phyloP scores from a whole-genome alignment of 2,888 invertebrate genomes.

The Cheilosia impressa region DNA sequence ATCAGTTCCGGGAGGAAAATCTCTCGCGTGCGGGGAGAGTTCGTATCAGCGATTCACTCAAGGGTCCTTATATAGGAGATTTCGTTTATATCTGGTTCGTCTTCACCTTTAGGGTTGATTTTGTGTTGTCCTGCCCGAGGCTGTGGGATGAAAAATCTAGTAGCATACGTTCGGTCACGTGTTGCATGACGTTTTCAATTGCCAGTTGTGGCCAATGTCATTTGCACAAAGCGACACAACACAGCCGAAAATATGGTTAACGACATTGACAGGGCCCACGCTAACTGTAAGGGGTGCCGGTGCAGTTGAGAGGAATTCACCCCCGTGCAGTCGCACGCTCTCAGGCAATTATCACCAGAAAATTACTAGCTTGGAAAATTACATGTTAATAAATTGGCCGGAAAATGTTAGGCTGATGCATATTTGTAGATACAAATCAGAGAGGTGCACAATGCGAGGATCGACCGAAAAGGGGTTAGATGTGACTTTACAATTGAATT shows the following conservation, averaged over 20 bases:
- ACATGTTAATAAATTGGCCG: slow-evolving; percentile 78
- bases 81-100: slow-evolving; percentile 20
- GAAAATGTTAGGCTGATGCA: slow-evolving; percentile 68
- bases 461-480: slow-evolving; percentile 44
- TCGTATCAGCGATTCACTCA: slow-evolving; percentile 49
- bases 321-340: slow-evolving; percentile 8
- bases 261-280: slow-evolving; percentile 57
- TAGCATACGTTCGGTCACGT: slow-evolving; percentile 75
- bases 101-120: slow-evolving; percentile 25
- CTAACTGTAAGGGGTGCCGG: slow-evolving; percentile 43
- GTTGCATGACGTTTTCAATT: slow-evolving; percentile 77
- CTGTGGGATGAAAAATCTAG: slow-evolving; percentile 60
- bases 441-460: background rate
- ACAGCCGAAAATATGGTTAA: slow-evolving; percentile 65
- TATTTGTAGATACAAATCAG: slow-evolving; percentile 26
- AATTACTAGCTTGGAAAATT: slow-evolving; percentile 78
- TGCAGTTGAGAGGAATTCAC: slow-evolving; percentile 4
- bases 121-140: slow-evolving; percentile 65
- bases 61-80: slow-evolving; percentile 39
- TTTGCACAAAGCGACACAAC: slow-evolving; percentile 69
- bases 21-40: slow-evolving; percentile 11
- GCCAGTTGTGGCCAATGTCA: slow-evolving; percentile 77
- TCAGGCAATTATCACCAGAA: slow-evolving; percentile 73
- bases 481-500: slow-evolving; percentile 65
- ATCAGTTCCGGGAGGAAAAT: slow-evolving; percentile 75